Conservation (phyloP, 1,140 invertebrate genomes). For the Macrostomum lignano region DNA sequence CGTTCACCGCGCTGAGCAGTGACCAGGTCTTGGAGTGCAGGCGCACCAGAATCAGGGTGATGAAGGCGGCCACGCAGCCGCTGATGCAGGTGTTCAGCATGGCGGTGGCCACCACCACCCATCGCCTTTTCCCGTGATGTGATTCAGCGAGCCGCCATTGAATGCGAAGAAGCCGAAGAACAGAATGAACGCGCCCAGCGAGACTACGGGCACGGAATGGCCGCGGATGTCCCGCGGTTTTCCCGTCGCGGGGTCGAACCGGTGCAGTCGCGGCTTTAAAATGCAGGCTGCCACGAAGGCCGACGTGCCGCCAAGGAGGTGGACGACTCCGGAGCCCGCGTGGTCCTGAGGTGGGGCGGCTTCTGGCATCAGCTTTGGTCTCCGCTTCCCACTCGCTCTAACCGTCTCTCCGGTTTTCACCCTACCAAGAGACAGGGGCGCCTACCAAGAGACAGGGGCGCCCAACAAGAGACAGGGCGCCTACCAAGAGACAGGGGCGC, state of each 20-base stretch:
- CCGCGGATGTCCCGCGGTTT: slow-evolving; percentile 19
- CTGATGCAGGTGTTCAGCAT: slow-evolving; percentile 33
- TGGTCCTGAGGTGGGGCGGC: no score
- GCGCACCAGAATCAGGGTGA: slow-evolving; percentile 13
- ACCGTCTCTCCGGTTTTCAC: no score
- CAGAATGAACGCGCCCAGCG: slow-evolving; percentile 33
- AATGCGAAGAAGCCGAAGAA: slow-evolving; percentile 36
- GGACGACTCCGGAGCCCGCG: no score
- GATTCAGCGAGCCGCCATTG: slow-evolving; percentile 33
- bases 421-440: no score
- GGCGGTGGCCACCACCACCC: slow-evolving; percentile 24
- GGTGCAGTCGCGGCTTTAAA: slow-evolving; percentile 19
- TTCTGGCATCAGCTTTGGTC: no score
- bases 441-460: no score
- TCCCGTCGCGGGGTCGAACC: slow-evolving; percentile 15
- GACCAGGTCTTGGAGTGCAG: slow-evolving; percentile 21
- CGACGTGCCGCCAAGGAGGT: slow-evolving; percentile 32
- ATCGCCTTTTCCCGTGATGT: slow-evolving; percentile 29
- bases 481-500: no score
- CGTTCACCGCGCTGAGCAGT: slow-evolving; percentile 31
- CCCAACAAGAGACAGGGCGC: no score
- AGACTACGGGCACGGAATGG: slow-evolving; percentile 32
- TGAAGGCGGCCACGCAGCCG: slow-evolving; percentile 28
- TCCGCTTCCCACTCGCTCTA: no score
- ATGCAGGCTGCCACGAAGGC: slow-evolving; percentile 28